Evolutionary conservation across 2,113 vertebrate genomes (phyloP).

Genomic region (Deroptyus accipitrinus): DNA sequence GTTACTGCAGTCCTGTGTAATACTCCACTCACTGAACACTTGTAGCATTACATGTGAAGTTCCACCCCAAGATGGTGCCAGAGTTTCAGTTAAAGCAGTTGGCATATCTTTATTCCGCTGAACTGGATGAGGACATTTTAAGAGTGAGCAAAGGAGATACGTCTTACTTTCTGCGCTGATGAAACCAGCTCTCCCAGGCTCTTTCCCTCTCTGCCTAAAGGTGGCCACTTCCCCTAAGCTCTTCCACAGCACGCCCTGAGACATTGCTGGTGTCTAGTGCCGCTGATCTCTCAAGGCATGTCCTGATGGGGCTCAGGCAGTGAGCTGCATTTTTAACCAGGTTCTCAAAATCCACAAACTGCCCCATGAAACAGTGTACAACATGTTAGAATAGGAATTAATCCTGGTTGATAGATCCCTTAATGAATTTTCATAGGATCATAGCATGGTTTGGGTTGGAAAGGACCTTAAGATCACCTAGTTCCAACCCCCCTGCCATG

Average conservation of each 20-base stretch:
- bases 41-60: neutral
- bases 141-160: neutral
- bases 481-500: neutral
- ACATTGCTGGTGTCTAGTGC: accelerated
- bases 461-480: neutral
- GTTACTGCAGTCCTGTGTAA: accelerated
- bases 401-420: neutral
- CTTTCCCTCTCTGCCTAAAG: neutral
- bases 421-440: neutral
- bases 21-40: accelerated
- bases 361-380: neutral
- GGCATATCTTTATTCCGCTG: neutral
- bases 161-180: neutral
- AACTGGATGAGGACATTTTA: neutral
- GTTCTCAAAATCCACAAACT: neutral
- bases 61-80: conserved; percentile 4
- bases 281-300: neutral
- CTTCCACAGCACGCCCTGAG: neutral
- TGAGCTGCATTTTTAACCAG: neutral
- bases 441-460: neutral
- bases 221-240: neutral
- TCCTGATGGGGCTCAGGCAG: neutral
- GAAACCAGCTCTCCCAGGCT: neutral
- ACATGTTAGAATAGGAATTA: neutral
- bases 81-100: neutral